phyloP scores from a whole-genome alignment of 2,888 invertebrate genomes.

The Hypomecis punctinalis region DNA sequence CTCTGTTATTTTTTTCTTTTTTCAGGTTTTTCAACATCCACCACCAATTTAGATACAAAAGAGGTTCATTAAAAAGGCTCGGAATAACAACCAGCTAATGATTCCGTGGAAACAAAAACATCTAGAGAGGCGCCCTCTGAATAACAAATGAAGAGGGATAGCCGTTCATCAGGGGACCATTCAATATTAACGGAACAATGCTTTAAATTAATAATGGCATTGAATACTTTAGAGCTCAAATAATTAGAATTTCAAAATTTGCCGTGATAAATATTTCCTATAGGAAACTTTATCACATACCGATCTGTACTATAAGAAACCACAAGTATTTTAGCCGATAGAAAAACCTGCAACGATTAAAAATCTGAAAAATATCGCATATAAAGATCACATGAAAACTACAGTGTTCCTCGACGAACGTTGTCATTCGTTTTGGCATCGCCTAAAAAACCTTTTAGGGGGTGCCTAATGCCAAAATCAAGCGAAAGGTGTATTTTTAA shows the following conservation, averaged over 20 bases:
- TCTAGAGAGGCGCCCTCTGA: constrained; percentile 11
- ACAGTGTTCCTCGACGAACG: too few relatives aligned
- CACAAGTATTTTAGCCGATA: too few relatives aligned
- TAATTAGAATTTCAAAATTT: neutral
- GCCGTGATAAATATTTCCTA: too few relatives aligned
- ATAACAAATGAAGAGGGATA: constrained; percentile 19
- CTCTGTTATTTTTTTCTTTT: constrained; percentile 1
- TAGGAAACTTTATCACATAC: too few relatives aligned
- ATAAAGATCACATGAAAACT: too few relatives aligned
- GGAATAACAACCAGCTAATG: constrained; percentile 25
- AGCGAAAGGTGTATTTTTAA: too few relatives aligned
- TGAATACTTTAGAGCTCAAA: neutral
- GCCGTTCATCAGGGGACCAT: constrained; percentile 16
- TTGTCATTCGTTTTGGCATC: too few relatives aligned
- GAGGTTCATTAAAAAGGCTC: constrained; percentile 20
- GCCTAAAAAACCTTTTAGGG: too few relatives aligned
- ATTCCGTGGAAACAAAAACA: constrained; percentile 25
- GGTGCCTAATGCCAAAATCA: too few relatives aligned
- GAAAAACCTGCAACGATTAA: too few relatives aligned
- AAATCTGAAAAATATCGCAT: too few relatives aligned
- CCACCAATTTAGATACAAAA: constrained; percentile 10
- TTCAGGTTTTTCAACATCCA: neutral
- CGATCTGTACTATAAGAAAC: too few relatives aligned
- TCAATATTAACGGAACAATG: constrained; percentile 3
- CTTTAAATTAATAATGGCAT: neutral